Evolutionary conservation across 2,113 vertebrate genomes (phyloP), one percentile per base, ranked within the genome.

Genomic region (Fulmarus glacialis): DNA sequence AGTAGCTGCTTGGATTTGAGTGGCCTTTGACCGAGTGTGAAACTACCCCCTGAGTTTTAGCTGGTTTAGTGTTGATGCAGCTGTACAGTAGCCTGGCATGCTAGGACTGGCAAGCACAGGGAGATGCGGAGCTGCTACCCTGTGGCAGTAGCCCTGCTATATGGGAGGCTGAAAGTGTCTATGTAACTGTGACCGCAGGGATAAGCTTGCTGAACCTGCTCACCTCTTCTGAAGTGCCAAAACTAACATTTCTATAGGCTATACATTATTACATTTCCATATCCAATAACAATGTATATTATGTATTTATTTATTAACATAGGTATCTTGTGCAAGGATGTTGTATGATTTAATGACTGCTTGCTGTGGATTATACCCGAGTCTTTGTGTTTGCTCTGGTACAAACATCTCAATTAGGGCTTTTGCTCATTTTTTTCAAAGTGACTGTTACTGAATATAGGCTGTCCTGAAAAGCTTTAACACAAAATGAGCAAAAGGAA

Each of bases 81-180:
- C 59, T 42, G 48, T 11, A 4, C 5, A 42, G 27, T 75, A 23
- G 56, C 55, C 55, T 50, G 32, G 19, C 15, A 4, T 1, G 1
- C 32, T 23, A 11, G 59, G 64, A 64, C 40, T 18, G 50, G 55
- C 40, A 11, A 43, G 40, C 30, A 4, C 27, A 9, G 47, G 67
- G 7, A 64, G 27, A 6, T 48, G 47, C 1, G 2, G 45, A 59
- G 36, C 22, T 87, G 36, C 22, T 84, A 5, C 64, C 42, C 50
- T 12, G 27, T 24, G 58, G 68, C 26, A 16, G 32, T 22, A 67
- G 38, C 30, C 19, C 34, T 0, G 0, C 13, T 34, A 8, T 8
- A 0, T 34, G 29, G 15, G 4, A 62, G 8, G 30, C 0, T 87
- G 70, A 26, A 42, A 73, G 40, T 23, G n/a, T 40, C 52, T 11